A percentile compares a stretch with the other conserved stretches of the same genome.
Evolutionary conservation across 2,888 invertebrate species (phyloP).

Genomic region (Megaustenia siamemsis): DNA sequence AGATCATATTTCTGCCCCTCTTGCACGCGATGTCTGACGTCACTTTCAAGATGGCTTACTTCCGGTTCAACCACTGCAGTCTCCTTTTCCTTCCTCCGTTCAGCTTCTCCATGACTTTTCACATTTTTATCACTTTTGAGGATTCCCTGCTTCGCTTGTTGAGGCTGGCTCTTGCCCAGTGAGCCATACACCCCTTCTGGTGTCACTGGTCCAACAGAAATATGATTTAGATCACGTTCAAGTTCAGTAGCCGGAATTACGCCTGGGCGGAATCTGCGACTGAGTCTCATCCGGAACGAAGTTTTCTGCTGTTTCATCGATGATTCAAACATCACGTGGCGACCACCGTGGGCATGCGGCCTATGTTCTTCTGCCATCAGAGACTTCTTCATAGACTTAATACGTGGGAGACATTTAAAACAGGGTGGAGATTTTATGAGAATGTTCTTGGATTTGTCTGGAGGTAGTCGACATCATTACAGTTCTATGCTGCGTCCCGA

Average conservation of each 20-base stretch:
- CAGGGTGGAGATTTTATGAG: too few species aligned
- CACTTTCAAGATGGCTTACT: not conserved
- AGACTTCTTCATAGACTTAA: too few species aligned
- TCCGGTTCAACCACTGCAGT: not conserved
- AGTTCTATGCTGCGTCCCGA: too few species aligned
- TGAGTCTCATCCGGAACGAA: slow-evolving; percentile 40
- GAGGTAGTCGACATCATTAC: too few species aligned
- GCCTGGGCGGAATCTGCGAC: slow-evolving; percentile 26
- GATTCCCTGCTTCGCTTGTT: not conserved
- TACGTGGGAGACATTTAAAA: too few species aligned
- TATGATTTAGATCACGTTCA: slow-evolving; percentile 16
- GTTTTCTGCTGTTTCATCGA: slow-evolving; percentile 32
- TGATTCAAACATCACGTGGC: too few species aligned
- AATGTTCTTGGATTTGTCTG: too few species aligned
- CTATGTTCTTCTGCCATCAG: too few species aligned
- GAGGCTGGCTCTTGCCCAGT: not conserved
- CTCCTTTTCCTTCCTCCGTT: not conserved
- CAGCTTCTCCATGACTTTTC: not conserved
- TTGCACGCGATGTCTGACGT: not conserved
- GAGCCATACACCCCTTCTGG: not conserved
- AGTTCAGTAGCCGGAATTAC: slow-evolving; percentile 31
- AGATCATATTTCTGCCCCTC: slow-evolving; percentile 14
- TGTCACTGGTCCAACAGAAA: not conserved
- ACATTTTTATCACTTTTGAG: not conserved
- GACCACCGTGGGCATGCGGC: too few species aligned